phyloP scores from a whole-genome alignment of 2,113 vertebrate genomes.

The Sciurus niger region DNA sequence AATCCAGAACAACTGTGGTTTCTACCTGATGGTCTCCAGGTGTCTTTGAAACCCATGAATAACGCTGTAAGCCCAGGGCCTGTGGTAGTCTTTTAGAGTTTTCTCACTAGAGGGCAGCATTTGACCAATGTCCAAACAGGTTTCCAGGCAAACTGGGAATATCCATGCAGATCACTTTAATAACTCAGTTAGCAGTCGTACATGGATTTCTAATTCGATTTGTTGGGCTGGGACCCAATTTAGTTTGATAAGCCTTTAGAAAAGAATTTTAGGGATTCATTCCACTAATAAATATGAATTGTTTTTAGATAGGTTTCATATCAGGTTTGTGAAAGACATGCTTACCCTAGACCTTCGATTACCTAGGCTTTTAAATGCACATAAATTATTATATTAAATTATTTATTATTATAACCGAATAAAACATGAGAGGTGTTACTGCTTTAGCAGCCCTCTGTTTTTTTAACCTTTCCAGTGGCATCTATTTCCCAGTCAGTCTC shows the following conservation, averaged over 20 bases:
- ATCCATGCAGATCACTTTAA: slow-evolving; percentile 72
- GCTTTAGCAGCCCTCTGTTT: slow-evolving; percentile 62
- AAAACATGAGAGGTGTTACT: slow-evolving; percentile 73
- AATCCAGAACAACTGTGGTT: background rate
- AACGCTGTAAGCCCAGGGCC: background rate
- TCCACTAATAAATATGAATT: slow-evolving; percentile 85
- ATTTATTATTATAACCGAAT: slow-evolving; percentile 82
- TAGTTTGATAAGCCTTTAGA: slow-evolving; percentile 83
- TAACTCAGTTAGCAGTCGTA: slow-evolving; percentile 72
- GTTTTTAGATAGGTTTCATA: slow-evolving; percentile 79
- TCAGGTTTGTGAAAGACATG: slow-evolving; percentile 77
- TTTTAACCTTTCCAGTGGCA: background rate
- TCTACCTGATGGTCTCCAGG: background rate
- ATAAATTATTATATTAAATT: slow-evolving; percentile 85
- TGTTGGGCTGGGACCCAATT: slow-evolving; percentile 83
- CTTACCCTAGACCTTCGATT: slow-evolving; percentile 71
- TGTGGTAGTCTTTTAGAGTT: background rate
- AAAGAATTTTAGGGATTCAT: slow-evolving; percentile 83
- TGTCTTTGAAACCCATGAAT: background rate
- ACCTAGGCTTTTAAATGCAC: slow-evolving; percentile 82
- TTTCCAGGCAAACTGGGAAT: slow-evolving; percentile 43
- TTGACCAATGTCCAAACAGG: slow-evolving; percentile 87
- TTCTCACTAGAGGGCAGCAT: slow-evolving; percentile 92
- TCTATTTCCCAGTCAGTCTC: slow-evolving; percentile 69
- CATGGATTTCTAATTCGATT: slow-evolving; percentile 81